phyloP scores from a whole-genome alignment of 1,140 invertebrate species.

The Manduca sexta region DNA sequence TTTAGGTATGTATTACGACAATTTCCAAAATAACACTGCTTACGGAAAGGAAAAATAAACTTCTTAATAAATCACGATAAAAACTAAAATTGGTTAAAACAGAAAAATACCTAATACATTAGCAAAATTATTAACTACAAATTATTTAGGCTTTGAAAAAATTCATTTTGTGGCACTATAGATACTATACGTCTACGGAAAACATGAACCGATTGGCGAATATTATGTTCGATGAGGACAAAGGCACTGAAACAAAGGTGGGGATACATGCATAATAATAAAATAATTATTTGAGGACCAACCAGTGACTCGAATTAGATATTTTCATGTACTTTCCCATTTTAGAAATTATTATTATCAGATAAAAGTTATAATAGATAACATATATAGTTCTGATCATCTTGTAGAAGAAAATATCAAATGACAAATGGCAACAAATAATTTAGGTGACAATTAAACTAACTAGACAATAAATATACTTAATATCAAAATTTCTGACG shows the following conservation, averaged over 20 bases:
- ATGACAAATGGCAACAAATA: too few relatives aligned
- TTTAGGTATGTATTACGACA: conserved; percentile 34
- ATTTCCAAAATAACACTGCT: conserved; percentile 41
- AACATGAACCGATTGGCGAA: conserved; percentile 21
- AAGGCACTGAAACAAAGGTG: conserved; percentile 42
- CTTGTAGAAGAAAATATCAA: too few relatives aligned
- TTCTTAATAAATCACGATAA: conserved; percentile 28
- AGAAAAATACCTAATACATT: conserved; percentile 40
- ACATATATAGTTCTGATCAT: too few relatives aligned
- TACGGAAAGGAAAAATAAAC: conserved; percentile 20
- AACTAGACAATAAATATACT: too few relatives aligned
- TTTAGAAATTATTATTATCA: too few relatives aligned
- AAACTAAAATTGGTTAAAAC: conserved; percentile 38
- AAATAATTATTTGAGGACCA: neutral
- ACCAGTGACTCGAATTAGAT: too few relatives aligned
- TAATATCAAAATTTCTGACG: too few relatives aligned
- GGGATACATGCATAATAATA: conserved; percentile 24
- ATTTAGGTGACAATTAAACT: too few relatives aligned
- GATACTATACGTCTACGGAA: conserved; percentile 28
- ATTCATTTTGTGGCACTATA: conserved; percentile 20
- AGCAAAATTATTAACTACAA: conserved; percentile 42
- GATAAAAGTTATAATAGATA: too few relatives aligned
- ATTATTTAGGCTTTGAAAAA: conserved; percentile 20
- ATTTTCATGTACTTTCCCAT: too few relatives aligned
- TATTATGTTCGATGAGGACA: conserved; percentile 22